These are phyloP conservation scores for Pelodytes ibericus DNA, from an alignment of 2,797 vertebrate genomes.

Conservation along the genomic window DNA sequence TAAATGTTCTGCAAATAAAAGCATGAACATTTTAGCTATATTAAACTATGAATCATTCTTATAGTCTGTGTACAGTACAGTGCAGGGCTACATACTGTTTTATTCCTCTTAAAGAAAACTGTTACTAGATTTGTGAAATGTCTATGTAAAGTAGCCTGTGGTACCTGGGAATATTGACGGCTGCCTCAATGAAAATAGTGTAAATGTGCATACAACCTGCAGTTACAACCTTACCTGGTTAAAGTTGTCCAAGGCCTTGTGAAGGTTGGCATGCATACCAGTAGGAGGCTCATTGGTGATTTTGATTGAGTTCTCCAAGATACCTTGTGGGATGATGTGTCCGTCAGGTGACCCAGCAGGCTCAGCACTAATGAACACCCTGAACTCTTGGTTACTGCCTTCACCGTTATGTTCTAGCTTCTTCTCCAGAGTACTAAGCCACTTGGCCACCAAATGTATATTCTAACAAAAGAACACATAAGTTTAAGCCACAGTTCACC, in stretches of 20 bases:
- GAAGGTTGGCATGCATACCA: conserved; percentile 91
- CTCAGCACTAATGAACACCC: conserved; percentile 91
- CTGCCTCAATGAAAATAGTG: too few species aligned
- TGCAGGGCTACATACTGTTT: too few species aligned
- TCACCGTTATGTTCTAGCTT: conserved; percentile 82
- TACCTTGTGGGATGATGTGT: conserved; percentile 92
- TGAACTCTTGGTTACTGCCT: conserved; percentile 79
- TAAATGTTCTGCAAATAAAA: too few species aligned
- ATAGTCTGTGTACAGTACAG: too few species aligned
- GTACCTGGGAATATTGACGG: too few species aligned
- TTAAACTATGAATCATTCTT: too few species aligned
- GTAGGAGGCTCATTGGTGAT: conserved; percentile 90
- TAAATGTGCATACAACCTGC: too few species aligned
- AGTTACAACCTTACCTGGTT: conserved; percentile 87
- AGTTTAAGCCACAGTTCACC: too few species aligned
- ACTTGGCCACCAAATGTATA: conserved; percentile 91
- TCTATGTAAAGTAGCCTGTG: too few species aligned
- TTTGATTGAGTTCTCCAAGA: conserved; percentile 93
- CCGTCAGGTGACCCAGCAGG: conserved; percentile 79
- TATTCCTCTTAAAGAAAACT: too few species aligned
- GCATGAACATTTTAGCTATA: too few species aligned
- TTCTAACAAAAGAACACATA: conserved; percentile 74
- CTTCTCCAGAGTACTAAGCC: conserved; percentile 88
- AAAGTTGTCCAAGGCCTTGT: conserved; percentile 95
- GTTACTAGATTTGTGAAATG: too few species aligned